Base-by-base conservation (phyloP, 2,888 invertebrate genomes). In the Arrhopalites spinosus region DNA sequence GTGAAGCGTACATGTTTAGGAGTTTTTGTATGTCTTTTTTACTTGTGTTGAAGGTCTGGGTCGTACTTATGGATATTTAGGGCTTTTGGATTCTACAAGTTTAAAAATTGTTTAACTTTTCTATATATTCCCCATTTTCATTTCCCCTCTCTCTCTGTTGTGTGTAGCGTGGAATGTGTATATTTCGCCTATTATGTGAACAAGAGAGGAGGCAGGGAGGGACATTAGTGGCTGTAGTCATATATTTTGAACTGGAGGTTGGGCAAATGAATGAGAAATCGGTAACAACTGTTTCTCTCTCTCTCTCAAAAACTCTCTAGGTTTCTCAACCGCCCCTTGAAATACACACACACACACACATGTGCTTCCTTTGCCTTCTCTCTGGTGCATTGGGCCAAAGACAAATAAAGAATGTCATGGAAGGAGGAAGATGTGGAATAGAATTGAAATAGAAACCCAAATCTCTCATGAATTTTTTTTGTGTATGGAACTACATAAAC, bases 231-330 rank as follows among this genome's bases (percentile, higher is more conserved):
- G 53, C 53, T 27, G 27, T 61, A 61, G 29, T 8, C 11, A 61
- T 29, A 27, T 23, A 11, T 61, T 61, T 20, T 2, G 3, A 20
- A n/a, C 13, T 30, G 69, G 11, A 50, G 29, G 27, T 5, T n/a
- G 47, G n/a, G 43, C 20, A 59, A 71, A 66, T 75, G 75, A 71
- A 68, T 72, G 69, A 73, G 68, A 68, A 76, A 76, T 76, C 61
- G 68, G 72, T 76, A 76, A 76, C 76, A 76, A 72, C 72, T 76
- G 76, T 73, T 72, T 47, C 66, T 71, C 45, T 68, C 15, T 43
- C 36, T n/a, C n/a, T n/a, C n/a, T n/a, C 53, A 69, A 36, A 20
- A 27, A 61, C n/a, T n/a, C n/a, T n/a, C n/a, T n/a, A 50, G 50
- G 69, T 69, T 69, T 69, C 66, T 15, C n/a, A 17, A 61, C 61